phyloP scores from a whole-genome alignment of 2,797 vertebrate species.

The Amblyraja radiata region DNA sequence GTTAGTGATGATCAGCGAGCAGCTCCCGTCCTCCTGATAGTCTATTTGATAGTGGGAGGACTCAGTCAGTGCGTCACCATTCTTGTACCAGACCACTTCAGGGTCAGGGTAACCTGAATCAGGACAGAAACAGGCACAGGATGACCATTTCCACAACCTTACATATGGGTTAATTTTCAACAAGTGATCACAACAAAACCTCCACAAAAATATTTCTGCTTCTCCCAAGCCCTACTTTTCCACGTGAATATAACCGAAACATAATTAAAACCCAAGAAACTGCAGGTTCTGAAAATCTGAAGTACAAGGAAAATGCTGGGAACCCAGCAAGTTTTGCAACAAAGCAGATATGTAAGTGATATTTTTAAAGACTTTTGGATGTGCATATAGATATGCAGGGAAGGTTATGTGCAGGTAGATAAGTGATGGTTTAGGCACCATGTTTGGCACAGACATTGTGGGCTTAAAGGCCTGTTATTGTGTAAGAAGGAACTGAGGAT shows the following conservation, averaged over 20 bases:
- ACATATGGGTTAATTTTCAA: neutral
- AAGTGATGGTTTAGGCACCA: too few relatives aligned
- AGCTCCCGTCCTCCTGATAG: slow-evolving; percentile 64
- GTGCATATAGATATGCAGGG: too few relatives aligned
- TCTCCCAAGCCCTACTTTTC: neutral
- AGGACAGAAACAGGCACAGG: neutral
- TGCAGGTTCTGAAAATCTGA: too few relatives aligned
- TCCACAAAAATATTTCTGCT: neutral
- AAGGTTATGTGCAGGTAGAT: too few relatives aligned
- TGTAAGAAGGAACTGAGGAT: too few relatives aligned
- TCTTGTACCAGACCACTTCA: slow-evolving; percentile 66
- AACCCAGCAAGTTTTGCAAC: too few relatives aligned
- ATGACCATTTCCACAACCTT: neutral
- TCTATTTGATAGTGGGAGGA: slow-evolving; percentile 56
- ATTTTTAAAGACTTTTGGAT: too few relatives aligned
- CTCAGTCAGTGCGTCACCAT: slow-evolving; percentile 54
- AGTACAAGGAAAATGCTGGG: too few relatives aligned
- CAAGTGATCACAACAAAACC: neutral
- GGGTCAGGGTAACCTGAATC: slow-evolving; percentile 67
- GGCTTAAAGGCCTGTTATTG: too few relatives aligned
- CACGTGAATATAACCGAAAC: neutral
- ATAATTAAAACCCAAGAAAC: neutral
- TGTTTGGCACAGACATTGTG: too few relatives aligned
- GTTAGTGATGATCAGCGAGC: slow-evolving; percentile 54
- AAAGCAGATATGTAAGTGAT: too few relatives aligned